phyloP scores from a whole-genome alignment of 2,888 invertebrate species.

The Allacma fusca region DNA sequence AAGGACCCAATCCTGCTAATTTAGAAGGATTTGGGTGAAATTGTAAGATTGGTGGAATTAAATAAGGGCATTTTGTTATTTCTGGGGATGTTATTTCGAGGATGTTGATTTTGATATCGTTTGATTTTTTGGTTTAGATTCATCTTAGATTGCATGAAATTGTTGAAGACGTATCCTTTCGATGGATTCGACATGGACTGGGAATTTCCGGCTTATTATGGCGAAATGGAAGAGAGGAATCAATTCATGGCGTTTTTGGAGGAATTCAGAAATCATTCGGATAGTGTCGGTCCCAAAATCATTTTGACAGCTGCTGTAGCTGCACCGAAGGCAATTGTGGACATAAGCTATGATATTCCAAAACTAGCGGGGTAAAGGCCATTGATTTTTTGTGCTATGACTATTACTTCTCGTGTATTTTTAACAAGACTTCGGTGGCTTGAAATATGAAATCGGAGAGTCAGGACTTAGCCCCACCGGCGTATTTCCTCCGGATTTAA shows the following conservation, averaged over 20 bases:
- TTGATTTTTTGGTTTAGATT: slow-evolving; percentile 54
- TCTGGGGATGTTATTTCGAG: too few species aligned
- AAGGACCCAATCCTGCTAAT: neutral
- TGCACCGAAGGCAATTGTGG: slow-evolving; percentile 78
- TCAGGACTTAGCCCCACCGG: too few species aligned
- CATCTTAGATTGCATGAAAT: slow-evolving; percentile 55
- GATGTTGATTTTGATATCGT: neutral
- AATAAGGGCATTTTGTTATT: too few species aligned
- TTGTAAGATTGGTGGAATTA: too few species aligned
- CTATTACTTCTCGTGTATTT: too few species aligned
- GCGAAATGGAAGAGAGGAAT: slow-evolving; percentile 70
- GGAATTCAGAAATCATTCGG: slow-evolving; percentile 76
- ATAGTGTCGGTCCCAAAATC: slow-evolving; percentile 63
- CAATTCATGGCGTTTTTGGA: slow-evolving; percentile 78
- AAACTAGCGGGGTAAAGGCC: slow-evolving; percentile 74
- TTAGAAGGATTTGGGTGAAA: neutral
- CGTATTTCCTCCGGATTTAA: too few species aligned
- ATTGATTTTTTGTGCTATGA: too few species aligned
- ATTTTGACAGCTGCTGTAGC: slow-evolving; percentile 81
- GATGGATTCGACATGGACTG: slow-evolving; percentile 63
- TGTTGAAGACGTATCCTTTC: slow-evolving; percentile 59
- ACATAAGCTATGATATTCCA: slow-evolving; percentile 79
- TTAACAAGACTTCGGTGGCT: too few species aligned
- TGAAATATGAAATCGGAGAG: too few species aligned
- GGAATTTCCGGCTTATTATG: slow-evolving; percentile 78